These are phyloP conservation scores for Eubucco bourcierii DNA, from an alignment of 2,113 vertebrate species.

Conservation along the genomic window DNA sequence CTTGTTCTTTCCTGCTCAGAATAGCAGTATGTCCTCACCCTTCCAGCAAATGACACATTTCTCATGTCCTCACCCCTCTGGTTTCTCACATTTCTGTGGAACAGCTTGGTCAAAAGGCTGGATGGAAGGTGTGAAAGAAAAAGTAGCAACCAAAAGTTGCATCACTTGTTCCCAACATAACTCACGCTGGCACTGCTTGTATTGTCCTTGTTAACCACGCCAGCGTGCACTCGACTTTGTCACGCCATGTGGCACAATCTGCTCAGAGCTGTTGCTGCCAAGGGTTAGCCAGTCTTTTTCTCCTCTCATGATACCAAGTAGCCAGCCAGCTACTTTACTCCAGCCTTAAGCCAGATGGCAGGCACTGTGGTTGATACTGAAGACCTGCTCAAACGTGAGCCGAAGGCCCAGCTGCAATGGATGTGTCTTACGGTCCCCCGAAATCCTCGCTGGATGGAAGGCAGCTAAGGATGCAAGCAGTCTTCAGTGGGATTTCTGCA, in stretches of 20 bases:
- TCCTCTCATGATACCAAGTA: not conserved
- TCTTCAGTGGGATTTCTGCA: not conserved
- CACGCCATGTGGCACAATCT: rapidly evolving
- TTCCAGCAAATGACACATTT: not conserved
- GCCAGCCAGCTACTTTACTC: not conserved
- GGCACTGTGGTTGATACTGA: not conserved
- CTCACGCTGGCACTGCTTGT: not conserved
- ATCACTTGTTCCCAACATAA: slow-evolving; percentile 21
- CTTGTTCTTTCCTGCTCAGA: slow-evolving; percentile 51
- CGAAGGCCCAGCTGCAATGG: not conserved
- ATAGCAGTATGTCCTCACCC: slow-evolving; percentile 45
- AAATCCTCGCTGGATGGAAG: not conserved
- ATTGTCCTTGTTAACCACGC: slow-evolving; percentile 24
- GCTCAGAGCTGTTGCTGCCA: not conserved
- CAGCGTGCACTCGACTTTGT: not conserved
- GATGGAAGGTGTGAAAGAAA: slow-evolving; percentile 19
- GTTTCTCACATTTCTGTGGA: slow-evolving; percentile 10
- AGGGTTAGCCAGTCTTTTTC: not conserved
- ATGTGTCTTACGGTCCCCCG: no score
- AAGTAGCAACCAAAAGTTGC: slow-evolving; percentile 17
- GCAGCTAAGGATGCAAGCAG: not conserved
- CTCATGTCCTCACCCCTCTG: not conserved
- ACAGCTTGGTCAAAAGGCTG: slow-evolving; percentile 35
- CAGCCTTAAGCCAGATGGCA: not conserved
- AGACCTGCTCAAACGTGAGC: not conserved